phyloP scores from a whole-genome alignment of 2,888 invertebrate species.

The Drosophila bunnanda region DNA sequence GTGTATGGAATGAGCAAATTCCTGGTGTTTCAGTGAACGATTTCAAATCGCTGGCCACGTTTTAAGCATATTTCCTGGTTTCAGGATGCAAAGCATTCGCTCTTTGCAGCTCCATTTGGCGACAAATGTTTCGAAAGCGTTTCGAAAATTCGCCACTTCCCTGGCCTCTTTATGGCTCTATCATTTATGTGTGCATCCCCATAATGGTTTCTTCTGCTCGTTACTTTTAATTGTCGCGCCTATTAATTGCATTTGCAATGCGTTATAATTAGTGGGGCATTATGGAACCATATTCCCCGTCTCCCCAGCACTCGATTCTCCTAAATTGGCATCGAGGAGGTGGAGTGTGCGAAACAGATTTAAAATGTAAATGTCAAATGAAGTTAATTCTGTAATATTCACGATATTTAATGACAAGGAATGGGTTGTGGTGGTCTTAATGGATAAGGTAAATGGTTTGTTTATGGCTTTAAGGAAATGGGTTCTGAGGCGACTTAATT shows the following conservation, averaged over 20 bases:
- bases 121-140: conserved; percentile 56
- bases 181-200: conserved; percentile 8
- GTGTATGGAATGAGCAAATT: conserved; percentile 4
- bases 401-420: conserved; percentile 4
- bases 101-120: conserved; percentile 38
- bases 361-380: conserved; percentile 23
- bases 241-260: conserved; percentile 73
- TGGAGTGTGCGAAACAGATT: conserved; percentile 30
- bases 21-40: conserved; percentile 27
- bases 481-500: neutral
- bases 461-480: neutral
- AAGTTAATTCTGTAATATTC: neutral
- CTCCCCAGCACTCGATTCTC: conserved; percentile 5
- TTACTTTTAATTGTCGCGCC: conserved; percentile 71
- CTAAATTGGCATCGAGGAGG: neutral
- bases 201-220: conserved; percentile 53
- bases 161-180: neutral
- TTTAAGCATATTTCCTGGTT: conserved; percentile 76
- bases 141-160: conserved; percentile 26
- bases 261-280: conserved; percentile 72
- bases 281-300: conserved; percentile 38
- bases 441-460: neutral
- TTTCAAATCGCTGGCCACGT: conserved; percentile 57
- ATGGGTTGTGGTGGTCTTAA: neutral
- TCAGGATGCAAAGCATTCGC: conserved; percentile 49